Evolutionary conservation across 2,888 invertebrate species (phyloP).

Genomic region (Acanthosepion esculentum): DNA sequence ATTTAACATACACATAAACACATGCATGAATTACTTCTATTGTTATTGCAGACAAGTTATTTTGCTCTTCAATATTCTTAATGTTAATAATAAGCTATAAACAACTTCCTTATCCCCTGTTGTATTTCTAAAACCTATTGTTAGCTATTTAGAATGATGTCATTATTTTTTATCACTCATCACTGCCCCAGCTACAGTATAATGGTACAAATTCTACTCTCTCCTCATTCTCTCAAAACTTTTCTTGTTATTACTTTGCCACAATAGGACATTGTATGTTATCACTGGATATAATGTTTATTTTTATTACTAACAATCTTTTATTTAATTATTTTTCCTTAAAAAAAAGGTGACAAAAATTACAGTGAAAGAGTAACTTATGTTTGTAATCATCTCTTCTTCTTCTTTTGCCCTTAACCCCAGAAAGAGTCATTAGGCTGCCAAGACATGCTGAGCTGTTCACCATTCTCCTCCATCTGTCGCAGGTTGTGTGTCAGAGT

Average conservation of each 20-base stretch:
- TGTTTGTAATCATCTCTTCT: not conserved
- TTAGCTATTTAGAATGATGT: constrained; percentile 6
- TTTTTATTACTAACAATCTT: not conserved
- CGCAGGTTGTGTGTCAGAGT: no score
- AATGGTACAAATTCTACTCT: not conserved
- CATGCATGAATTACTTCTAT: not conserved
- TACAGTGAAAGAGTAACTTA: not conserved
- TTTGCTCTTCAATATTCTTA: not conserved
- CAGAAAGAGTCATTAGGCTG: no score
- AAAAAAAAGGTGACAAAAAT: not conserved
- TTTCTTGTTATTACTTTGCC: not conserved
- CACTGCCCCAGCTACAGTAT: not conserved
- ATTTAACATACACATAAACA: not conserved
- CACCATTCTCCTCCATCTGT: no score
- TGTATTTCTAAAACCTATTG: not conserved
- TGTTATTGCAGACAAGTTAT: constrained; percentile 11
- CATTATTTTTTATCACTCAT: not conserved
- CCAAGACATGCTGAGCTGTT: no score
- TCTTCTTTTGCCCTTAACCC: no score
- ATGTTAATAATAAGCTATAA: constrained; percentile 33
- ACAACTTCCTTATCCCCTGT: not conserved
- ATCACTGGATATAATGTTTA: not conserved
- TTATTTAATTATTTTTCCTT: not conserved
- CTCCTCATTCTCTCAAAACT: not conserved
- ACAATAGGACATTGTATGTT: not conserved